A percentile compares a stretch with the other conserved stretches of the same genome.
These are phyloP conservation scores for Diphyllodes magnificus DNA, from an alignment of 2,113 vertebrate genomes.

Conservation along the genomic window DNA sequence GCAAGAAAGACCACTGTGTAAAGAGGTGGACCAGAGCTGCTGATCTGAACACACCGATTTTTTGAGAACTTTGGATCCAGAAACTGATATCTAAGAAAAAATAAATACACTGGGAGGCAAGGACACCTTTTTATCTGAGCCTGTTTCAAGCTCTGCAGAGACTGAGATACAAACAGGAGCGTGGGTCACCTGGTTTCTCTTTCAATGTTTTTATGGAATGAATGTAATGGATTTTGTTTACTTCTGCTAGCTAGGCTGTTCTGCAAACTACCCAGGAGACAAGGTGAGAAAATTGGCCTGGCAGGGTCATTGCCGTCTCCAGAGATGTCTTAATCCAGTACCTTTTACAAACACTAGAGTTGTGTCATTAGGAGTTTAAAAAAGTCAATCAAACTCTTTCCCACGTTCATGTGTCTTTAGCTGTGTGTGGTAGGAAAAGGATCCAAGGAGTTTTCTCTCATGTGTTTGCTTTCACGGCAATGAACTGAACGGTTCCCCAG, in stretches of 20 bases:
- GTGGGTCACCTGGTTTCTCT: neutral
- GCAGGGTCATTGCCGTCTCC: neutral
- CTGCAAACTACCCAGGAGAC: neutral
- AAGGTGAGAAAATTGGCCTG: neutral
- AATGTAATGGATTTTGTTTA: neutral
- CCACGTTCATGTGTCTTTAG: neutral
- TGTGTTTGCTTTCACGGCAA: conserved; percentile 6
- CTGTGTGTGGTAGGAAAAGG: conserved; percentile 38
- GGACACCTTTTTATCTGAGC: neutral
- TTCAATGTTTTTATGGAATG: neutral
- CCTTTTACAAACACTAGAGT: neutral
- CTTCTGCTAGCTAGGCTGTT: neutral
- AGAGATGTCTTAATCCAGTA: neutral
- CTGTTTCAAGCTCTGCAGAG: neutral
- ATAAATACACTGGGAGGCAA: neutral
- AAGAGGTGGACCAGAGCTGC: neutral
- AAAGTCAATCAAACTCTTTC: conserved; percentile 11
- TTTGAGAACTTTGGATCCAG: neutral
- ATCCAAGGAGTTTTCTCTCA: conserved; percentile 18
- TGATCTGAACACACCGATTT: neutral
- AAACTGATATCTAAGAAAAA: conserved; percentile 6
- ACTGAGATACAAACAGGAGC: neutral
- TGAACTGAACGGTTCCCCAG: neutral
- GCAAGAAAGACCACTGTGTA: neutral
- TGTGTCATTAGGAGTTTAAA: neutral